Conservation (phyloP, 2,113 vertebrate species). For the Neotoma lepida region DNA sequence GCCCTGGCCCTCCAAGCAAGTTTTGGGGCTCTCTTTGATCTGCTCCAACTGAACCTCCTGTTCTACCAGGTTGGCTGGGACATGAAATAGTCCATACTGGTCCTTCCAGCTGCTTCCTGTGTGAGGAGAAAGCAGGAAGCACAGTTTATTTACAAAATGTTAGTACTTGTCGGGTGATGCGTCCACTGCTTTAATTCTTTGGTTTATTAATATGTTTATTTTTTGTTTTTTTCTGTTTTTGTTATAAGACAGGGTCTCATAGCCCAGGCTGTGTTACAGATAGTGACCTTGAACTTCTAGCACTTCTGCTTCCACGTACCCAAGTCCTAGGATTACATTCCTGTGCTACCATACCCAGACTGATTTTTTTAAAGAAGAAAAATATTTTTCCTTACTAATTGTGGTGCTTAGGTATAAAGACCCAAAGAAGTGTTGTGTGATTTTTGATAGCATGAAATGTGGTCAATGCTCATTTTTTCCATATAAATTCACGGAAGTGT, state of each 20-base stretch:
- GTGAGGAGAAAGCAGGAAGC: neutral
- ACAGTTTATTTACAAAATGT: neutral
- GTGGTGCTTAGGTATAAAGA: slow-evolving; percentile 75
- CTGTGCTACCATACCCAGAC: neutral
- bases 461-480: slow-evolving; percentile 80
- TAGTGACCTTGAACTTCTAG: neutral
- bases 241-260: neutral
- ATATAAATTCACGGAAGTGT: slow-evolving; percentile 54
- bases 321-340: neutral
- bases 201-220: neutral
- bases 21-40: neutral
- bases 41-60: neutral
- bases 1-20: neutral
- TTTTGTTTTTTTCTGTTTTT: neutral
- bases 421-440: slow-evolving; percentile 69
- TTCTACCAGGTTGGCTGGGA: neutral
- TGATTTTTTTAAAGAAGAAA: slow-evolving; percentile 53
- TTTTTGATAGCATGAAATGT: slow-evolving; percentile 66
- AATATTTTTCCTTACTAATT: slow-evolving; percentile 64
- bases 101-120: neutral
- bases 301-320: neutral
- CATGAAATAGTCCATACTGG: accelerated
- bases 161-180: neutral
- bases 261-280: neutral
- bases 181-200: slow-evolving; percentile 49